These are phyloP conservation scores for Takifugu rubripes DNA, from an alignment of 2,797 vertebrate species.

Conservation along the genomic window DNA sequence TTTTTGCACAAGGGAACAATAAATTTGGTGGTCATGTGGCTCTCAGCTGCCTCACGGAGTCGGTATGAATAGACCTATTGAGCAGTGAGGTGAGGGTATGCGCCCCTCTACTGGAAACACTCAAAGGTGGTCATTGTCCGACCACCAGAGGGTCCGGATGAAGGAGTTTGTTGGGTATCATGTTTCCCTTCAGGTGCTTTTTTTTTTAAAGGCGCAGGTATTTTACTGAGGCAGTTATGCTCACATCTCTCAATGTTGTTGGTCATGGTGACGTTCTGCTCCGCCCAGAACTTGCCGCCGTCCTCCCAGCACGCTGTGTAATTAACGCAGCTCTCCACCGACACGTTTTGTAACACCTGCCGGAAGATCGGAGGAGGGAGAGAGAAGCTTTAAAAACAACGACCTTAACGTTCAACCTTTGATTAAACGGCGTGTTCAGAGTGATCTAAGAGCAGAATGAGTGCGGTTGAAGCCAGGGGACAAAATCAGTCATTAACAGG, in stretches of 20 bases:
- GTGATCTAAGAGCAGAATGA: conserved; percentile 27
- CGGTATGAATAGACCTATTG: conserved; percentile 71
- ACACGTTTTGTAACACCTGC: conserved; percentile 76
- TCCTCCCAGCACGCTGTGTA: conserved; percentile 76
- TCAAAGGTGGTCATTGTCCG: conserved; percentile 73
- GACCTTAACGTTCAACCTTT: conserved; percentile 5
- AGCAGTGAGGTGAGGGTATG: conserved; percentile 37
- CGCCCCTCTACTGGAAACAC: conserved; percentile 43
- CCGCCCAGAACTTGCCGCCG: conserved; percentile 70
- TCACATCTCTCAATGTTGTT: conserved; percentile 82
- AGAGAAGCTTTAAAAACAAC: conserved; percentile 7
- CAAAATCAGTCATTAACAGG: conserved; percentile 56
- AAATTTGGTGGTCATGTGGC: conserved; percentile 33
- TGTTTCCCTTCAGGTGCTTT: conserved; percentile 39
- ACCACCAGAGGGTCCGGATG: conserved; percentile 28
- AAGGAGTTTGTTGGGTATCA: conserved; percentile 43
- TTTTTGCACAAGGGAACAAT: conserved; percentile 16
- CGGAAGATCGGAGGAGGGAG: background rate
- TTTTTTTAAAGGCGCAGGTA: background rate
- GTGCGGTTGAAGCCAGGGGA: conserved; percentile 13
- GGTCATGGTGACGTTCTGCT: conserved; percentile 71
- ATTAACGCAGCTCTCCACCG: conserved; percentile 76
- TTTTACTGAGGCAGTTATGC: conserved; percentile 32
- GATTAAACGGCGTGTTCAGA: conserved; percentile 28
- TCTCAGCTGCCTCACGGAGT: conserved; percentile 23